Evolutionary conservation across 2,888 invertebrate genomes (phyloP), one percentile per base, ranked within the genome.

Genomic region (Pyralis farinalis): DNA sequence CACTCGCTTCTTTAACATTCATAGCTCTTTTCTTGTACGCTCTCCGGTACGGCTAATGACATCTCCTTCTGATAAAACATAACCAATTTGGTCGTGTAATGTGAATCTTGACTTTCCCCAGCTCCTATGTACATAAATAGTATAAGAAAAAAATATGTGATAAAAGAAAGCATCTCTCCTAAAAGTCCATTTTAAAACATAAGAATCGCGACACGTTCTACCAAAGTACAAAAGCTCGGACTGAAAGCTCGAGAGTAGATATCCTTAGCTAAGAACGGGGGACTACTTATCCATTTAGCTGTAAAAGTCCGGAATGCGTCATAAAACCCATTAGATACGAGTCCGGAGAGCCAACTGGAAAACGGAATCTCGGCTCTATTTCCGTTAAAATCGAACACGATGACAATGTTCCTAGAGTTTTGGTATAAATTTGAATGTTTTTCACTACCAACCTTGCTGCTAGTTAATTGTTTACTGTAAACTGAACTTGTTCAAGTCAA

Each of bases 231-330:
- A 37, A 12, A 16, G 16, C 16, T 2, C 8, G 28, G 16, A 32
- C 35, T 32, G 20, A 32, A 31, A 35, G 29, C 11, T 22, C n/a
- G n/a, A 16, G 40, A 35, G 37, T 20, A 37, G 37, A 41, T 45
- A 20, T 35, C 30, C 27, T 29, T 28, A 31, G 27, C 31, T 29
- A 16, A 44, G 36, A 38, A 44, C 46, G 32, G 55, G 49, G 55
- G 55, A 54, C 48, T 56, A 58, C 61, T 62, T 64, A 56, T 51
- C 62, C 57, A 58, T 59, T 60, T 57, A 47, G 57, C 47, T 58
- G 60, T 56, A 58, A 59, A 57, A 56, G 53, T 52, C 46, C 55
- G 36, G 58, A 62, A 60, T 55, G 61, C 46, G 51, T 57, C 60
- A 55, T 65, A 62, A 65, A 65, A 63, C 44, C 51, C 51, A 55